Evolutionary conservation across 2,797 vertebrate genomes (phyloP), one percentile per base, ranked within the genome.

Genomic region (Rhynchotus rufescens): DNA sequence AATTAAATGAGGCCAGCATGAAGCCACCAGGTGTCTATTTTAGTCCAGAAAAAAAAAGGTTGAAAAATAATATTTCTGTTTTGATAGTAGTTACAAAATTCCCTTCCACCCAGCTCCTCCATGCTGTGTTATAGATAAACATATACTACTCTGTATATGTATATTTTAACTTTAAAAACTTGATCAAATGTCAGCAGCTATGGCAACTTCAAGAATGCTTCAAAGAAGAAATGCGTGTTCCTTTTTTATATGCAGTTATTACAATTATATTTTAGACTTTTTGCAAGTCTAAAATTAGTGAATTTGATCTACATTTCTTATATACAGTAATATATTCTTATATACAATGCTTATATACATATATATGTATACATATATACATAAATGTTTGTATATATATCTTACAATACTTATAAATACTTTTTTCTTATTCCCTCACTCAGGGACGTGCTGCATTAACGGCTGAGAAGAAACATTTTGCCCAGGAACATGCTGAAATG

Each of bases 381-480:
- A 36, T 36, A 10, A 9, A 36, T 36, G 10, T 36, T 9, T 36
- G 36, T 9, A 36, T 36, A 36, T 36, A 36, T 36, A 36, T 36
- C 36, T 36, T 36, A 36, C 36, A 36, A 36, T 36, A 36, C 36
- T 36, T 36, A 10, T 30, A 86, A 91, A 34, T 60, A 3, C 2
- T 90, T 88, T 86, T 75, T 80, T 26, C 62, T 56, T 66, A 61
- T 60, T 91, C 69, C 49, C 40, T 76, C 65, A 12, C 49, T 75
- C 95, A 99, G 99, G 98, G 98, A 2, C 98, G 99, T 65, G 98
- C 98, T 92, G 96, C 98, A 45, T 95, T 99, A 96, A 99, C 99
- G n/a, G 84, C 97, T 38, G 99, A 99, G 96, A 99, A 99, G 90
- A 92, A 98, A 78, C 97, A 77, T 72, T 99, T 99, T 97, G 99